Evolutionary conservation across 2,113 vertebrate species (phyloP), one percentile per base, ranked within the genome.

Genomic region (Haplotaxodon microlepis): DNA sequence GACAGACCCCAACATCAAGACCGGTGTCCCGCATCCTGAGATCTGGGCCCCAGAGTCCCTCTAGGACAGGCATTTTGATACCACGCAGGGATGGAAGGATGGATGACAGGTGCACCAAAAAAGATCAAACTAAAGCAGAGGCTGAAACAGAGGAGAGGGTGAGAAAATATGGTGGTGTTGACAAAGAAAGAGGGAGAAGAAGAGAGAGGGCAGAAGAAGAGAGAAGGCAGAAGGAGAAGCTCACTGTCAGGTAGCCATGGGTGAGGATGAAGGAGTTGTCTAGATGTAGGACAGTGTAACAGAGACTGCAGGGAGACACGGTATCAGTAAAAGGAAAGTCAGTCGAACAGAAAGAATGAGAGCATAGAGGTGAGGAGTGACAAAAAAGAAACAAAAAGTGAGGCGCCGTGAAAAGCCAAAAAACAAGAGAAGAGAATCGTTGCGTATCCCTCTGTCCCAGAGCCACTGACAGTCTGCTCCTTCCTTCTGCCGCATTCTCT

Each of bases 401-500:
- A 42, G 17, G 21, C n/a, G 11, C 29, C 6, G 34, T 10, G n/a
- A 31, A 78, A 85, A 79, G 61, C 21, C 21, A 27, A 17, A 31
- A 51, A 16, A 57, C 61, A 19, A 38, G 36, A 83, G 34, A 59
- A 42, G 17, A 85, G 63, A 84, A 83, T 89, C 63, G 1, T 81
- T 84, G 47, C 19, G 21, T 80, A 51, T 89, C 73, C 50, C 10
- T 83, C 51, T 88, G 63, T 90, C 40, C 51, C 53, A 38, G 69
- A 89, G 59, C 50, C 27, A 42, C 87, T 89, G 88, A 84, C 51
- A 29, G 88, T 90, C 90, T 89, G 84, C 88, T 92, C 36, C 34
- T 86, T 91, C 84, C 86, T 89, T 84, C 94, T 94, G 93, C 90
- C 90, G 92, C 94, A 94, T 95, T 93, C 92, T 87, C 90, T 91